These are phyloP conservation scores for Andrena bucephala DNA, from an alignment of 2,888 invertebrate genomes.

Conservation along the genomic window DNA sequence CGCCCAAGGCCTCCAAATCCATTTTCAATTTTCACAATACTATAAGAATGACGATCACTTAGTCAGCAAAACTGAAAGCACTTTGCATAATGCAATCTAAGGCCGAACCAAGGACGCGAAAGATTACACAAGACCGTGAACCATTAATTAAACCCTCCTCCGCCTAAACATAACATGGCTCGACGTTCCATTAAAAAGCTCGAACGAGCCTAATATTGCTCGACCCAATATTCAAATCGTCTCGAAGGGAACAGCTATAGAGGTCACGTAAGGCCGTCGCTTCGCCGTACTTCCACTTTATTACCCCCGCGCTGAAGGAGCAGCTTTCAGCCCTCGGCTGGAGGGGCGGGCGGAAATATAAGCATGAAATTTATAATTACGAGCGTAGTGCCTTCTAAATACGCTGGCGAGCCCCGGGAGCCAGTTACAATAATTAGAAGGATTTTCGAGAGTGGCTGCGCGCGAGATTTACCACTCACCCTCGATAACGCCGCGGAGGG, in stretches of 20 bases:
- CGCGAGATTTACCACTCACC: constrained; percentile 47
- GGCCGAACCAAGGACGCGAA: no score
- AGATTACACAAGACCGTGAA: no score
- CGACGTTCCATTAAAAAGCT: neutral
- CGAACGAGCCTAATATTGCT: neutral
- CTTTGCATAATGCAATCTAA: no score
- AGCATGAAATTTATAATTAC: constrained; percentile 46
- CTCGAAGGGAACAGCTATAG: no score
- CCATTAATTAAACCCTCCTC: no score
- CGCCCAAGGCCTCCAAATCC: no score
- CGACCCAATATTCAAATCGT: neutral
- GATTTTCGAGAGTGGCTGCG: constrained; percentile 34
- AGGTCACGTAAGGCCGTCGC: neutral
- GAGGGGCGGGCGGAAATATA: constrained; percentile 1
- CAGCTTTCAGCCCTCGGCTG: neutral
- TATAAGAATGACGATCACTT: no score
- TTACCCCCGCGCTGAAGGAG: neutral
- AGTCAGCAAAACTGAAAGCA: no score
- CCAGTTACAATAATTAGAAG: constrained; percentile 46
- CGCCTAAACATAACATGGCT: no score
- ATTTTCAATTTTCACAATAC: no score
- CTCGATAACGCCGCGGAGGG: constrained; percentile 37
- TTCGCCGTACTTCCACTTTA: constrained; percentile 9
- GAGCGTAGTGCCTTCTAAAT: constrained; percentile 23
- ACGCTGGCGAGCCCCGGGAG: neutral